A percentile compares a stretch with the other conserved stretches of the same genome.
phyloP scores from a whole-genome alignment of 2,888 invertebrate species.

The Aphodius granarius region DNA sequence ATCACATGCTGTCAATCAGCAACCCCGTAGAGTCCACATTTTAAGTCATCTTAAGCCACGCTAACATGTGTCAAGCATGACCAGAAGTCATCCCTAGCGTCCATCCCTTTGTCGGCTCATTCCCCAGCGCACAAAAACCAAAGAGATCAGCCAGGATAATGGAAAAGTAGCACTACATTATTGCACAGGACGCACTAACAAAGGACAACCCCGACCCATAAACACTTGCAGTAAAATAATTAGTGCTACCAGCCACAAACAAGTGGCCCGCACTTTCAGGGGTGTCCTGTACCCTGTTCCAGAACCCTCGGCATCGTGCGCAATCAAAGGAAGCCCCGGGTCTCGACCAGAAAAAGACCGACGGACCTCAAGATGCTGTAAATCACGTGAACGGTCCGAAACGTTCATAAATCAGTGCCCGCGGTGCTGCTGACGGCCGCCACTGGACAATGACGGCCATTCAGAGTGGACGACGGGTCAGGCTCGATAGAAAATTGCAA shows the following conservation, averaged over 20 bases:
- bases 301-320: neutral
- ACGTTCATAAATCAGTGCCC: conserved; percentile 9
- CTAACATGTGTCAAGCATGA: neutral
- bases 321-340: neutral
- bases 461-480: neutral
- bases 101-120: neutral
- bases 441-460: conserved; percentile 10
- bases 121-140: neutral
- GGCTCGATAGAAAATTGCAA: conserved; percentile 2
- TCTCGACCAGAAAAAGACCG: conserved; percentile 3
- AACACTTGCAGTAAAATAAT: conserved; percentile 10
- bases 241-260: conserved; percentile 7
- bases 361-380: conserved; percentile 15
- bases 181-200: neutral
- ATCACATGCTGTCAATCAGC: neutral
- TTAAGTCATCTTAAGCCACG: neutral
- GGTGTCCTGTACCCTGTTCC: neutral
- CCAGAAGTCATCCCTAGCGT: neutral
- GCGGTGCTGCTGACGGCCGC: conserved; percentile 15
- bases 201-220: neutral
- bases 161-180: neutral
- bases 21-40: neutral
- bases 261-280: neutral
- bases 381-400: conserved; percentile 10
- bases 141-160: neutral